Conservation (phyloP, 1,140 invertebrate genomes). For the Achatina immaculata region DNA sequence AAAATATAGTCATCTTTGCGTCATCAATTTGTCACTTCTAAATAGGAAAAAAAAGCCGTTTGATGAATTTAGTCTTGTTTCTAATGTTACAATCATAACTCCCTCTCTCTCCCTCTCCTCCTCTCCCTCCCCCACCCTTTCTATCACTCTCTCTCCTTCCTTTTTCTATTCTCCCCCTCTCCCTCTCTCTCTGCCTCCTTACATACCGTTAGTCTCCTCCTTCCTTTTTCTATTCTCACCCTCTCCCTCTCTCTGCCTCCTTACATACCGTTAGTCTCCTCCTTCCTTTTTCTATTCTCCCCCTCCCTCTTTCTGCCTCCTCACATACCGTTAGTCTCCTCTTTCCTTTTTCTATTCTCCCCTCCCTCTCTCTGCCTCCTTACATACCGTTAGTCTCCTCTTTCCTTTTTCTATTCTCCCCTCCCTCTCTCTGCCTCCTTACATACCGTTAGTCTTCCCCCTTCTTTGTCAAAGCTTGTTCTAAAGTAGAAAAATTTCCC, state of each 20-base stretch:
- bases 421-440: no score
- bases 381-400: not conserved
- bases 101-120: conserved; percentile 14
- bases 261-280: not conserved
- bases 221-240: not conserved
- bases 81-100: conserved; percentile 1
- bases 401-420: not conserved
- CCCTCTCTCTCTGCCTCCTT: not conserved
- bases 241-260: not conserved
- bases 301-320: not conserved
- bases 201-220: not conserved
- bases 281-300: not conserved
- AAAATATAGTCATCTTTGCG: no score
- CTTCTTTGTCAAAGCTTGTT: no score
- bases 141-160: not conserved
- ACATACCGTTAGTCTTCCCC: no score
- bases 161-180: not conserved
- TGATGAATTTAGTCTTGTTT: no score
- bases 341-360: not conserved
- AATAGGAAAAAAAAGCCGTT: no score
- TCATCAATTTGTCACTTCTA: no score
- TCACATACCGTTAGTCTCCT: no score
- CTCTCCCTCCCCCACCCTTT: conserved; percentile 3
- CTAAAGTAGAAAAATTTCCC: no score
- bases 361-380: not conserved